Base-by-base conservation (phyloP, 2,113 vertebrate species). In the Corythoichthys intestinalis region DNA sequence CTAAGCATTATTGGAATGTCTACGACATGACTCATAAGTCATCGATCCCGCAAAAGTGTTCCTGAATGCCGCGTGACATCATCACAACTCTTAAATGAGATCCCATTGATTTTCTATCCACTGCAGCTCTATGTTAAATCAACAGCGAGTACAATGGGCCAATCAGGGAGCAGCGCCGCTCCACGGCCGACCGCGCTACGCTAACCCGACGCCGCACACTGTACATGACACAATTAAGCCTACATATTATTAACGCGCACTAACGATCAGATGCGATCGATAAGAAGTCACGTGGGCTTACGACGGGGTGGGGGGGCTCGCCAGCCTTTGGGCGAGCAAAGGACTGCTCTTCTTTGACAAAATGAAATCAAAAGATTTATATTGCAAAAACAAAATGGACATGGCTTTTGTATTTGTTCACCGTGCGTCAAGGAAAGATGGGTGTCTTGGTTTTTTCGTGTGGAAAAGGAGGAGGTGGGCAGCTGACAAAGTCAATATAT, bases 81-180 rank as follows among this genome's bases (percentile, higher is more conserved):
- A 78, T 73, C 34, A 76, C 73, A 75, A 72, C 79, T 66, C 69
- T 70, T 87, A 80, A 75, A 83, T 71, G 70, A 49, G 78, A 77
- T 84, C 69, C 72, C 88, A 92, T 91, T 92, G 91, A 93, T 93
- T 93, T 92, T 85, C 92, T 91, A 91, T 92, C 92, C 91, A 91
- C 89, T 84, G 85, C 76, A 52, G 52, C 85, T 82, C 83, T 6
- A 79, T 83, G 87, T 86, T 87, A 90, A 92, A 92, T 93, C 92
- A 93, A 90, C 89, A 90, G 85, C 87, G 68, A 81, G 86, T 88
- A 92, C 91, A 92, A 91, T 90, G 84, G 91, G 85, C 87, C 89
- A 92, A 92, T 91, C 90, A 92, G 88, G 85, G 84, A 81, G 73
- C 79, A 70, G 60, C 59, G 76, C 77, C 72, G 49, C 85, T 75